Base-by-base conservation (phyloP, 2,797 vertebrate genomes). In the Pyrocephalus nanus region DNA sequence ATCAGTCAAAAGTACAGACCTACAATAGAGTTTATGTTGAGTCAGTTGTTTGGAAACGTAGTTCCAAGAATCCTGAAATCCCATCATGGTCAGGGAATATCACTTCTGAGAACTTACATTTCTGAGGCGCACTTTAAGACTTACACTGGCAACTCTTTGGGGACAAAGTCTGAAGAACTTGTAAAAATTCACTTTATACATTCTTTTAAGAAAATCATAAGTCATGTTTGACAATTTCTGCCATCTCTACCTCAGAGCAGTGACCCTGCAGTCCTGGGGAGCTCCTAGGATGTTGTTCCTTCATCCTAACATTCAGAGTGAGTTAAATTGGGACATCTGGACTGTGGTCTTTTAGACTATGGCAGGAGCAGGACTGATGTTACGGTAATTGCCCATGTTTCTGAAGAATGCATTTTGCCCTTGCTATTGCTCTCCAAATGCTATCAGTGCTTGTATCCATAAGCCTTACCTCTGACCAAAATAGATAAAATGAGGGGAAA, bases 41-140 rank as follows among this genome's bases (percentile, higher is more conserved):
- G 23, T 50, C 42, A 61, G 38, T 57, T 79, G 29, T 74, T 86
- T 4, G 1, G 40, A 93, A 81, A 81, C 4, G 0, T 20, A 48
- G 72, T 86, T 86, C 43, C 36, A 84, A 86, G 42, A 72, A 60
- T 30, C 15, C 25, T 85, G 61, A 88, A 76, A 82, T 42, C 34
- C 42, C 2, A 0, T 73, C 19, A 32, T 0, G 2, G 16, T 34
- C 25, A 61, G 14, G 34, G n/a, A 91, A n/a, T 38, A 30, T 9
- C 64, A 38, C 38, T 60, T 7, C 12, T 82, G 55, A 72, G 55
- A 61, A 74, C 23, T 30, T 26, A 57, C 57, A 14, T 72, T 88
- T 57, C 54, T 65, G 50, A 80, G 29, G 34, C 64, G 53, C n/a
- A 74, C 53, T 8, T 86, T 29, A 61, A 21, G 27, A 40, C 8